Conservation (phyloP, 1,140 invertebrate genomes). For the Anastatus disparis region DNA sequence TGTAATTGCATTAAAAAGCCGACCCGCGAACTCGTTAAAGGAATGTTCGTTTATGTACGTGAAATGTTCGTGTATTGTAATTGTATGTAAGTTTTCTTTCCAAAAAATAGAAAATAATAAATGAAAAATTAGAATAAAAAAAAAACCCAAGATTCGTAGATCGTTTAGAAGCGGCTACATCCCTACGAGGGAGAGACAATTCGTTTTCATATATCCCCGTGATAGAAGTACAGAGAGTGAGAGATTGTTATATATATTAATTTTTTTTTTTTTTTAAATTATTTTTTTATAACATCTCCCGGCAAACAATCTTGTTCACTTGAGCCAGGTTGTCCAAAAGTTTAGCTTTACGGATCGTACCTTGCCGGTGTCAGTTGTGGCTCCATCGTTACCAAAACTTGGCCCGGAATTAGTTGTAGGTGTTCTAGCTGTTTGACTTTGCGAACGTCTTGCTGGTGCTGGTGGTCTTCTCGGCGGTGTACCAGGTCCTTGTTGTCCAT, state of each 20-base stretch:
- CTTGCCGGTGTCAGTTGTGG: conserved; percentile 69
- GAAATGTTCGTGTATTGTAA: not conserved
- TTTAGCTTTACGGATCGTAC: conserved; percentile 74
- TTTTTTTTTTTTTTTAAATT: no score
- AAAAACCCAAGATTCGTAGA: not conserved
- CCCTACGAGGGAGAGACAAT: conserved; percentile 15
- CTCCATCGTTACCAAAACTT: no score
- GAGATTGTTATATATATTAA: no score
- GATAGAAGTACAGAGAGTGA: no score
- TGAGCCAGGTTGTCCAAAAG: conserved; percentile 76
- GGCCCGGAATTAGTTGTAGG: conserved; percentile 62
- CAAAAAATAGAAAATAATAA: not conserved
- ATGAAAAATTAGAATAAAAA: not conserved
- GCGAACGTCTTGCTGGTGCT: conserved; percentile 60
- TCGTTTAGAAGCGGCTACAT: conserved; percentile 8
- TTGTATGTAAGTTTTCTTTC: not conserved
- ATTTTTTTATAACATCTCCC: not conserved
- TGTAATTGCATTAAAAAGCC: no score
- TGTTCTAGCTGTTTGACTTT: conserved; percentile 34
- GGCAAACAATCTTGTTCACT: conserved; percentile 49
- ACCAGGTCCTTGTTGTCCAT: conserved; percentile 46
- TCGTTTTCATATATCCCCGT: conserved; percentile 4
- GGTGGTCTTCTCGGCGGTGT: conserved; percentile 58
- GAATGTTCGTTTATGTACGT: conserved; percentile 2
- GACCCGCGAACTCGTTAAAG: not conserved